Evolutionary conservation across 2,888 invertebrate genomes (phyloP).

Genomic region (Arrhopalites spinosus): DNA sequence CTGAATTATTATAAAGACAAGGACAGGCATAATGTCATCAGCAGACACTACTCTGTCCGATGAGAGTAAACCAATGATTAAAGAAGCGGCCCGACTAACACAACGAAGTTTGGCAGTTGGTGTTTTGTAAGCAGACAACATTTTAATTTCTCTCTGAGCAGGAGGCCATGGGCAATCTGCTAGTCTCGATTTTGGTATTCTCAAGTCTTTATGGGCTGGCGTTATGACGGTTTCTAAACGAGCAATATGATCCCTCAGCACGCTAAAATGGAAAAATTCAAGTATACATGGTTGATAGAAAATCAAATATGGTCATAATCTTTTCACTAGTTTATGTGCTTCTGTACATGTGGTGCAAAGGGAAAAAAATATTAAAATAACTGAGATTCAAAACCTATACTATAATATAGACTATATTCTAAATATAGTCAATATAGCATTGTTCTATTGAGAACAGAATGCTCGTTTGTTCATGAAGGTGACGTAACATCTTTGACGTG

Average conservation of each 20-base stretch:
- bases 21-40: constrained; percentile 94
- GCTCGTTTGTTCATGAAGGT: no score
- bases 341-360: no score
- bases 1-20: constrained; percentile 94
- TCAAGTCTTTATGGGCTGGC: constrained; percentile 78
- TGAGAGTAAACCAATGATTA: constrained; percentile 91
- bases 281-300: no score
- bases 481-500: no score
- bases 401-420: no score
- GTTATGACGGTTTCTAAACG: constrained; percentile 76
- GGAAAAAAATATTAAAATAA: no score
- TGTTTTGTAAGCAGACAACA: constrained; percentile 88
- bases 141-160: constrained; percentile 85
- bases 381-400: no score
- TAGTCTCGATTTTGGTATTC: constrained; percentile 70
- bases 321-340: no score
- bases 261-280: constrained; percentile 62
- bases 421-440: no score
- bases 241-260: constrained; percentile 85
- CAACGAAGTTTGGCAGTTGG: constrained; percentile 85
- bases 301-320: no score
- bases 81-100: constrained; percentile 83
- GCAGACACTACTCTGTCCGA: constrained; percentile 76
- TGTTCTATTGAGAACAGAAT: no score
- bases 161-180: constrained; percentile 92